Conservation (phyloP, 2,797 vertebrate species). For the Sarcophilus harrisii region DNA sequence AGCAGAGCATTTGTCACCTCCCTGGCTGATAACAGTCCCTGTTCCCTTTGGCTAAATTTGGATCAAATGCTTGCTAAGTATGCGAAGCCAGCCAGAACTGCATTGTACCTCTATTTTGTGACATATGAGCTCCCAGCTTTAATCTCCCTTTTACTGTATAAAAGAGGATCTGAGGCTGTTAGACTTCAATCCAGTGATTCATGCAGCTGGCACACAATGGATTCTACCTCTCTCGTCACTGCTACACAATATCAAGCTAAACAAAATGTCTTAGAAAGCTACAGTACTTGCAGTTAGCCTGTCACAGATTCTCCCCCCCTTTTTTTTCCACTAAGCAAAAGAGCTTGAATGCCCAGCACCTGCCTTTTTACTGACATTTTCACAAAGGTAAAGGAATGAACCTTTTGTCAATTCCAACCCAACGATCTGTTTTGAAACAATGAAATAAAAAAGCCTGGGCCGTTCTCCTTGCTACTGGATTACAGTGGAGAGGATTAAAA, state of each 20-base stretch:
- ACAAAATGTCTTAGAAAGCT: conserved; percentile 86
- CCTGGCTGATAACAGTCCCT: conserved; percentile 79
- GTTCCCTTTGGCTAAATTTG: conserved; percentile 84
- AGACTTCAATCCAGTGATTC: conserved; percentile 86
- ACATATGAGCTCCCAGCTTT: conserved; percentile 86
- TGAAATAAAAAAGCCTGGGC: conserved; percentile 81
- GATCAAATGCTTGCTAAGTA: conserved; percentile 85
- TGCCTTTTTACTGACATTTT: conserved; percentile 86
- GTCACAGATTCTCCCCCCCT: conserved; percentile 74
- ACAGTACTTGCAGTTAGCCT: conserved; percentile 80
- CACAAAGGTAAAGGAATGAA: conserved; percentile 86
- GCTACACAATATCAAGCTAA: conserved; percentile 86
- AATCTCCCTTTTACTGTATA: conserved; percentile 85
- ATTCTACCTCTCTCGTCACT: conserved; percentile 83
- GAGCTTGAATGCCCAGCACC: conserved; percentile 82
- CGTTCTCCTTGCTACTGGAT: conserved; percentile 79
- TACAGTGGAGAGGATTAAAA: conserved; percentile 81
- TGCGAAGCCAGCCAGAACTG: conserved; percentile 83
- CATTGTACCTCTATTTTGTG: conserved; percentile 85
- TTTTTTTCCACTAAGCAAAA: conserved; percentile 76
- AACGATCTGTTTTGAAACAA: conserved; percentile 84
- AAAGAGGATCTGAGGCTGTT: conserved; percentile 86
- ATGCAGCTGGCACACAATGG: conserved; percentile 86
- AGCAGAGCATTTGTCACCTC: conserved; percentile 81
- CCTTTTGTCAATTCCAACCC: conserved; percentile 82